Percentiles rank a stretch among this genome's conserved stretches.
phyloP scores from a whole-genome alignment of 2,888 invertebrate species.

The Synanthedon formicaeformis region DNA sequence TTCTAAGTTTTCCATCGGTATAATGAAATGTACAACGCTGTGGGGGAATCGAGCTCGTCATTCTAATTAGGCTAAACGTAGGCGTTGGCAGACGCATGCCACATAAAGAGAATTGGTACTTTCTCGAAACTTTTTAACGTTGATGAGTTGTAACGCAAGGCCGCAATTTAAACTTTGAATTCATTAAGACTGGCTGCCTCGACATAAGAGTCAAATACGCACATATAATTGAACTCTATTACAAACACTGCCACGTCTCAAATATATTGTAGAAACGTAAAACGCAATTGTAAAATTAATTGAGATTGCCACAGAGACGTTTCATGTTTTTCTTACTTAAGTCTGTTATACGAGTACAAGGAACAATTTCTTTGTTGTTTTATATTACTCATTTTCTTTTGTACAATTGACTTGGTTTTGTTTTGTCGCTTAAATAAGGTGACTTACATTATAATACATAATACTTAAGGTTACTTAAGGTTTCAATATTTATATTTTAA shows the following conservation, averaged over 20 bases:
- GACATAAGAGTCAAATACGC: slow-evolving; percentile 5
- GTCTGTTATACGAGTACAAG: not conserved
- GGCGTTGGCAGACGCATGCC: slow-evolving; percentile 30
- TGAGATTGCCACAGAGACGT: not conserved
- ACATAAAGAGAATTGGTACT: slow-evolving; percentile 24
- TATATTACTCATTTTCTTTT: no score
- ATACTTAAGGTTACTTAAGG: no score
- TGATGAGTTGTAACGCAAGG: slow-evolving; percentile 51
- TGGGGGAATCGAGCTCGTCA: slow-evolving; percentile 19
- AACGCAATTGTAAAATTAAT: not conserved
- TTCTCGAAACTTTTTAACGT: slow-evolving; percentile 46
- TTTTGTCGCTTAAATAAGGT: no score
- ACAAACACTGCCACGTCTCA: slow-evolving; percentile 1
- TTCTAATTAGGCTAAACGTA: slow-evolving; percentile 45
- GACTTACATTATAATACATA: no score
- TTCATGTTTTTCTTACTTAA: not conserved
- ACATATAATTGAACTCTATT: slow-evolving; percentile 2
- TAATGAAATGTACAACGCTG: slow-evolving; percentile 27
- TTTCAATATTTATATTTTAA: no score
- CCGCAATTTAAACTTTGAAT: slow-evolving; percentile 55
- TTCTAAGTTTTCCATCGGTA: not conserved
- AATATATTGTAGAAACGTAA: not conserved
- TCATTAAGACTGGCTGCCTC: slow-evolving; percentile 38
- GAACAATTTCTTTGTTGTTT: no score
- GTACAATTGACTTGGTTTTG: no score